A percentile compares a stretch with the other conserved stretches of the same genome.
Conservation (phyloP, 2,113 vertebrate genomes). For the Himantopus leucocephalus region DNA sequence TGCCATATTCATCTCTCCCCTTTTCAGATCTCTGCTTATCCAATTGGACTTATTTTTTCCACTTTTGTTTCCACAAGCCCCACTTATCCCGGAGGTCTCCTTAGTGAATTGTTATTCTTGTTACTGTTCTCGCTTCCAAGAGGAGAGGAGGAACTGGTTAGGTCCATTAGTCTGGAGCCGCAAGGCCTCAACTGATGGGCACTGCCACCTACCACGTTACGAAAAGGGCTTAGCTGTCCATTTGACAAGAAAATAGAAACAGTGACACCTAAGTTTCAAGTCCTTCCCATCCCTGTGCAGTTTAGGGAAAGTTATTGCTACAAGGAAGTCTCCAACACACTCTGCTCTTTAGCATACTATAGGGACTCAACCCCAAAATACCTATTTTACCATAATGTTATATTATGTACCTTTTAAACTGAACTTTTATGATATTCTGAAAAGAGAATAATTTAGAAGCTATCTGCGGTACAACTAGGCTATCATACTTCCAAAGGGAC, state of each 20-base stretch:
- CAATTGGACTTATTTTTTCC: neutral
- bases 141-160: constrained; percentile 52
- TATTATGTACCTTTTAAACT: neutral
- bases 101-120: constrained; percentile 50
- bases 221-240: constrained; percentile 33
- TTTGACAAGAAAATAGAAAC: neutral
- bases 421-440: neutral
- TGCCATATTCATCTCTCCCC: neutral
- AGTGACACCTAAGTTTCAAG: neutral
- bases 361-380: neutral
- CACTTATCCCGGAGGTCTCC: constrained; percentile 53
- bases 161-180: constrained; percentile 30
- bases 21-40: neutral
- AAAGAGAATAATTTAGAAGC: neutral
- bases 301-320: neutral
- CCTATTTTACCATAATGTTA: neutral
- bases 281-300: neutral
- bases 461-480: neutral
- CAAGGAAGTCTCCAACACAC: neutral
- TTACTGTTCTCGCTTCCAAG: constrained; percentile 56
- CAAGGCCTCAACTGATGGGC: constrained; percentile 38
- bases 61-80: constrained; percentile 5
- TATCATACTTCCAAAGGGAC: neutral
- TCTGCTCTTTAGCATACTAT: neutral
- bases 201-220: constrained; percentile 30